phyloP scores from a whole-genome alignment of 2,888 invertebrate genomes.

The Julus scandinavius region DNA sequence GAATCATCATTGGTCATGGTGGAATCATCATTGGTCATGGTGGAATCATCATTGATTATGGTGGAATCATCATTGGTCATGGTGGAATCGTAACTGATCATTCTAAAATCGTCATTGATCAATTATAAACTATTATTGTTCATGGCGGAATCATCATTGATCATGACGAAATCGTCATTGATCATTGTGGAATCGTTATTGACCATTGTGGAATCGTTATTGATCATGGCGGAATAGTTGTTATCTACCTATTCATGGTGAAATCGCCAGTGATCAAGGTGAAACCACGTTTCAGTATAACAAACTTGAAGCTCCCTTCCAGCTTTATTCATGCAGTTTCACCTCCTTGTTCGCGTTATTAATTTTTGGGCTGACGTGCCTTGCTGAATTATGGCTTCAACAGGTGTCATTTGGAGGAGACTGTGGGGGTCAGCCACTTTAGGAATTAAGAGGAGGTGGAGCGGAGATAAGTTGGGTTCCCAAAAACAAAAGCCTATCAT shows the following conservation, averaged over 20 bases:
- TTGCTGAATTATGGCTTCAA: conserved; percentile 9
- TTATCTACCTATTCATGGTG: background rate
- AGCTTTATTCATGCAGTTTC: background rate
- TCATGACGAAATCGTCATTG: no score
- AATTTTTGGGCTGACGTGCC: background rate
- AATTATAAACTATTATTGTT: background rate
- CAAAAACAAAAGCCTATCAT: conserved; percentile 44
- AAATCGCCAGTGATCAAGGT: no score
- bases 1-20: background rate
- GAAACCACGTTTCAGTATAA: no score
- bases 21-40: no score
- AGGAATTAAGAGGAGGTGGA: conserved; percentile 41
- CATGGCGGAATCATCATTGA: background rate
- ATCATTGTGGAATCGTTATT: no score
- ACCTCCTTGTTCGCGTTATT: background rate
- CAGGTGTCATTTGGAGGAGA: conserved; percentile 36
- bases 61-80: no score
- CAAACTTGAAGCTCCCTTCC: no score
- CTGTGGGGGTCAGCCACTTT: conserved; percentile 15
- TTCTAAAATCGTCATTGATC: no score
- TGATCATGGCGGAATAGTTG: background rate
- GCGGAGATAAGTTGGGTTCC: conserved; percentile 39
- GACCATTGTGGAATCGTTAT: no score
- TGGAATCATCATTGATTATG: no score
- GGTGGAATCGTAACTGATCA: no score